Evolutionary conservation across 2,797 vertebrate species (phyloP).

Genomic region (Onychomys leucogaster): DNA sequence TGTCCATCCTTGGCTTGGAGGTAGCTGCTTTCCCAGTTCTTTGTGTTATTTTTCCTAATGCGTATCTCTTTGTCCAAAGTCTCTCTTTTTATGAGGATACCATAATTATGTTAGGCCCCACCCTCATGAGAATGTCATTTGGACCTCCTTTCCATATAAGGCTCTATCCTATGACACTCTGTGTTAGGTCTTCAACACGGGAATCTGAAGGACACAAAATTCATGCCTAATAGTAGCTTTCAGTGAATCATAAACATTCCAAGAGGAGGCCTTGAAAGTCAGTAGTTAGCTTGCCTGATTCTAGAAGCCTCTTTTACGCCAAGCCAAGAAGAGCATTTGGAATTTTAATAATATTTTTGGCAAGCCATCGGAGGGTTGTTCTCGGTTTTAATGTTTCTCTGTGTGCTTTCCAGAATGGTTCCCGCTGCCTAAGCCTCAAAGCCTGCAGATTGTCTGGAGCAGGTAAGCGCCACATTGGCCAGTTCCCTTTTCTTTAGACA

Average conservation of each 20-base stretch:
- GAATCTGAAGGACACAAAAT: neutral
- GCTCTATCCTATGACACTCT: neutral
- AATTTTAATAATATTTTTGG: slow-evolving; percentile 60
- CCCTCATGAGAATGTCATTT: neutral
- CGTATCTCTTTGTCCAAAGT: neutral
- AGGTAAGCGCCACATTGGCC: slow-evolving; percentile 87
- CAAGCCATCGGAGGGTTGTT: neutral
- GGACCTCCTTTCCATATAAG: slow-evolving; percentile 12
- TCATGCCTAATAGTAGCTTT: neutral
- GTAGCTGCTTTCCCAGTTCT: neutral
- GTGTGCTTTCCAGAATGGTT: slow-evolving; percentile 88
- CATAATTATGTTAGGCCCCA: neutral
- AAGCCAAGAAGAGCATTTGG: slow-evolving; percentile 27
- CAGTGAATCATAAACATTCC: slow-evolving; percentile 2
- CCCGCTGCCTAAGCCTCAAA: slow-evolving; percentile 87
- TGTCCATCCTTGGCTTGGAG: neutral
- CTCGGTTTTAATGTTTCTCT: slow-evolving; percentile 56
- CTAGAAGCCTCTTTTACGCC: neutral
- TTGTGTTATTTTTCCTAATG: neutral
- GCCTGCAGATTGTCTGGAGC: slow-evolving; percentile 90
- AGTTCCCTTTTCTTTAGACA: neutral
- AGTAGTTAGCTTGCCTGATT: neutral
- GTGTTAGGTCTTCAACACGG: neutral
- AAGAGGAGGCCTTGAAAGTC: neutral
- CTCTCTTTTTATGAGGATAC: neutral